Percentiles rank a stretch among this genome's conserved stretches.
These are phyloP conservation scores for Nymphalis c-album DNA, from an alignment of 2,888 invertebrate species.

Conservation along the genomic window DNA sequence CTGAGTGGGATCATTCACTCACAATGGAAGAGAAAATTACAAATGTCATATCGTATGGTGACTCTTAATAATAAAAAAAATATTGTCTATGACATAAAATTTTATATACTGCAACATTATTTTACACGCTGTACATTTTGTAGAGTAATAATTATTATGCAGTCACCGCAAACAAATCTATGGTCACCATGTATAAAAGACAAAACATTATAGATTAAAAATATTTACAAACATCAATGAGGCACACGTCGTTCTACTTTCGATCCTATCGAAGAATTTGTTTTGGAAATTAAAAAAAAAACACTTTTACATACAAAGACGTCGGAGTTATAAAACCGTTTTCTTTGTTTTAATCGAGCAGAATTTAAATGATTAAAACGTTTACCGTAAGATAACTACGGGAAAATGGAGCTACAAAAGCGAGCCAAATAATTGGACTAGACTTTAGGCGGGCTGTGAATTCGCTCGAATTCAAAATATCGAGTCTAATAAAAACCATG, in stretches of 20 bases:
- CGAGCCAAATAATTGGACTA: constrained; percentile 18
- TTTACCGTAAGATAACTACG: neutral
- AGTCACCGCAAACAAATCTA: neutral
- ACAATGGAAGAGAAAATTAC: too few species aligned
- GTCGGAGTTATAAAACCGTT: neutral
- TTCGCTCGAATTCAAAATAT: constrained; percentile 9
- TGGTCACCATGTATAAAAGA: neutral
- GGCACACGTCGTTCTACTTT: constrained; percentile 15
- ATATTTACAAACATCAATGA: constrained; percentile 18
- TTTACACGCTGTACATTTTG: constrained; percentile 6
- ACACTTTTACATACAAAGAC: neutral
- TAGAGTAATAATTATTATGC: neutral
- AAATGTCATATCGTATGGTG: neutral
- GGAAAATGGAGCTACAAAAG: neutral
- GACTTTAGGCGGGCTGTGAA: constrained; percentile 21
- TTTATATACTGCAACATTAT: constrained; percentile 7
- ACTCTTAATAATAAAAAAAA: neutral
- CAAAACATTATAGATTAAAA: neutral
- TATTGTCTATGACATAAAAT: constrained; percentile 3
- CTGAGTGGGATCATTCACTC: too few species aligned
- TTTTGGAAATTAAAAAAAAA: neutral
- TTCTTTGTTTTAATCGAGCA: neutral
- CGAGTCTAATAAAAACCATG: neutral
- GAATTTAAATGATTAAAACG: neutral
- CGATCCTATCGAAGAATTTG: constrained; percentile 5